A percentile compares a stretch with the other conserved stretches of the same genome.
These are phyloP conservation scores for Himalopsyche tibetana DNA, from an alignment of 2,888 invertebrate genomes.

Conservation along the genomic window DNA sequence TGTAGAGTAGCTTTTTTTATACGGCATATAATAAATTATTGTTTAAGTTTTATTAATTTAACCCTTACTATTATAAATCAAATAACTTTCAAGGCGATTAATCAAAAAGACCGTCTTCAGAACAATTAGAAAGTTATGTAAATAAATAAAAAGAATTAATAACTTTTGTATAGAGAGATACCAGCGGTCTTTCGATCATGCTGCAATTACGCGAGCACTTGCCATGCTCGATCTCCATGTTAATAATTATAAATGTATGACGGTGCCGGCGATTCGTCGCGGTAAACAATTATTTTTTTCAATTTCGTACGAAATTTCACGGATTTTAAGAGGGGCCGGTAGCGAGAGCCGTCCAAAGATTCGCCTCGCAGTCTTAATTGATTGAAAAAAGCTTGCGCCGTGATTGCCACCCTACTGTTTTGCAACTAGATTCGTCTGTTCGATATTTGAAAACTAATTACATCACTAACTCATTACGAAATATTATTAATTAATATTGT, in stretches of 20 bases:
- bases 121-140: slow-evolving; percentile 15
- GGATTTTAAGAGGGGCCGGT: slow-evolving; percentile 52
- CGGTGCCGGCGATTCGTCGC: slow-evolving; percentile 58
- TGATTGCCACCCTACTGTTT: slow-evolving; percentile 51
- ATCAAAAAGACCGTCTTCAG: background rate
- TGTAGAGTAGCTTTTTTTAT: too few species aligned
- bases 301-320: slow-evolving; percentile 64
- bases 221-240: slow-evolving; percentile 57
- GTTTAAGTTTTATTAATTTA: too few species aligned
- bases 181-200: slow-evolving; percentile 35
- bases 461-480: background rate
- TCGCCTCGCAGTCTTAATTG: slow-evolving; percentile 56
- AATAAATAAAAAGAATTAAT: slow-evolving; percentile 11
- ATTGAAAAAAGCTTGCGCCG: slow-evolving; percentile 55
- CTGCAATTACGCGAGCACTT: slow-evolving; percentile 52
- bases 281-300: slow-evolving; percentile 63
- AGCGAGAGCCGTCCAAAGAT: slow-evolving; percentile 44
- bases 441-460: background rate
- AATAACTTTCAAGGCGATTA: background rate
- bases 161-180: slow-evolving; percentile 9
- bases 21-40: too few species aligned
- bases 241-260: slow-evolving; percentile 60
- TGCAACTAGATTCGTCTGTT: background rate
- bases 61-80: background rate
- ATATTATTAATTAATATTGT: too few species aligned